Conservation (phyloP, 2,888 invertebrate genomes). For the Polymixis flavicincta region DNA sequence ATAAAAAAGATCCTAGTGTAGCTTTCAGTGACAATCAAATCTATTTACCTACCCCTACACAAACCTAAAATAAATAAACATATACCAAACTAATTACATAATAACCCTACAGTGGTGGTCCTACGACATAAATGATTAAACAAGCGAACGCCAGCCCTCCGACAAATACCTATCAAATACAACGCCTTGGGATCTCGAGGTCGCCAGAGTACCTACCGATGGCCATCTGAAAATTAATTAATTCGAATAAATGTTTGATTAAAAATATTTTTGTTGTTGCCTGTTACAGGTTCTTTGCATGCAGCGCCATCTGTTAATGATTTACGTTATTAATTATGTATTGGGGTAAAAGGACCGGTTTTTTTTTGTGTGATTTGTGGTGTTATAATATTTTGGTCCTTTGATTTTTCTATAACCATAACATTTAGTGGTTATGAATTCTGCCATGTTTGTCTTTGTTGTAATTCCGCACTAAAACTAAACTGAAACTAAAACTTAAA, state of each 20-base stretch:
- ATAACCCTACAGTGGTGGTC: neutral
- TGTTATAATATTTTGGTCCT: too few species aligned
- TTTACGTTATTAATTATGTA: neutral
- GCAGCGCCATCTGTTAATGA: slow-evolving; percentile 71
- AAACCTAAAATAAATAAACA: too few species aligned
- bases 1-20: too few species aligned
- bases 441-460: neutral
- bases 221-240: slow-evolving; percentile 75
- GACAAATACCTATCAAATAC: slow-evolving; percentile 49
- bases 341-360: neutral
- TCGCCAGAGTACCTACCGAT: slow-evolving; percentile 66
- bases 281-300: slow-evolving; percentile 7
- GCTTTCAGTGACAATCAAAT: neutral
- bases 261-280: slow-evolving; percentile 55
- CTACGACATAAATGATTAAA: slow-evolving; percentile 18
- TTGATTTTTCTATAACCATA: too few species aligned
- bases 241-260: slow-evolving; percentile 67
- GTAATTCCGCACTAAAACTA: too few species aligned
- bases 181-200: slow-evolving; percentile 72
- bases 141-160: slow-evolving; percentile 34
- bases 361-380: too few species aligned
- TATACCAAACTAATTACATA: slow-evolving; percentile 6
- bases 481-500: too few species aligned
- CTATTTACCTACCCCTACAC: neutral
- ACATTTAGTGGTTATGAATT: neutral